These are phyloP conservation scores for Danionella cerebrum DNA, from an alignment of 2,113 vertebrate genomes.

Conservation along the genomic window DNA sequence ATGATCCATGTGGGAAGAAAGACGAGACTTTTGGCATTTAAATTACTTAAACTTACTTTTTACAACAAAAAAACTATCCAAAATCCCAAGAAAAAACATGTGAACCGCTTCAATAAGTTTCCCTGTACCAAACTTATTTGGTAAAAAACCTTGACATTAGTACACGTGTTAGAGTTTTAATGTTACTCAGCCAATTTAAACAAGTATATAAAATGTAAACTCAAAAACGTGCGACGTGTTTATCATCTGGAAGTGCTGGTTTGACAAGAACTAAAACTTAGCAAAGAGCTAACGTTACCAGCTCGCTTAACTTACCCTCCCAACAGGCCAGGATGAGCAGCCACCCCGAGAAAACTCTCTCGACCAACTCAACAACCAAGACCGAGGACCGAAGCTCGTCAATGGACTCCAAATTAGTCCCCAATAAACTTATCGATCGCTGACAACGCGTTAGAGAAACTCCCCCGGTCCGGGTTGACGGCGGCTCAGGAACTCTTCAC, in stretches of 20 bases:
- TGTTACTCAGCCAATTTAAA: too few species aligned
- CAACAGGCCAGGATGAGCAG: constrained; percentile 59
- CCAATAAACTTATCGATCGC: constrained; percentile 28
- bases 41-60: too few species aligned
- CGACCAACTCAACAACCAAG: constrained; percentile 24
- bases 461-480: constrained; percentile 55
- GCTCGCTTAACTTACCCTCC: constrained; percentile 64
- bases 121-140: too few species aligned
- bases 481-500: constrained; percentile 54
- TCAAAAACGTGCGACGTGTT: too few species aligned
- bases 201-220: too few species aligned
- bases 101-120: too few species aligned
- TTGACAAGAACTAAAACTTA: constrained; percentile 8
- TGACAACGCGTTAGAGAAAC: constrained; percentile 46
- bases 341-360: constrained; percentile 39
- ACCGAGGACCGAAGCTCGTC: constrained; percentile 12
- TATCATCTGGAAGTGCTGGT: not conserved
- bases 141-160: too few species aligned
- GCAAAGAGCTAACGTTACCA: constrained; percentile 11
- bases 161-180: too few species aligned
- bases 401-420: not conserved
- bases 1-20: not conserved
- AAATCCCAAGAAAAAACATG: too few species aligned
- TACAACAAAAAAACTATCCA: too few species aligned
- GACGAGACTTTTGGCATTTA: too few species aligned